These are phyloP conservation scores for Turnix velox DNA, from an alignment of 2,113 vertebrate genomes.

Conservation along the genomic window DNA sequence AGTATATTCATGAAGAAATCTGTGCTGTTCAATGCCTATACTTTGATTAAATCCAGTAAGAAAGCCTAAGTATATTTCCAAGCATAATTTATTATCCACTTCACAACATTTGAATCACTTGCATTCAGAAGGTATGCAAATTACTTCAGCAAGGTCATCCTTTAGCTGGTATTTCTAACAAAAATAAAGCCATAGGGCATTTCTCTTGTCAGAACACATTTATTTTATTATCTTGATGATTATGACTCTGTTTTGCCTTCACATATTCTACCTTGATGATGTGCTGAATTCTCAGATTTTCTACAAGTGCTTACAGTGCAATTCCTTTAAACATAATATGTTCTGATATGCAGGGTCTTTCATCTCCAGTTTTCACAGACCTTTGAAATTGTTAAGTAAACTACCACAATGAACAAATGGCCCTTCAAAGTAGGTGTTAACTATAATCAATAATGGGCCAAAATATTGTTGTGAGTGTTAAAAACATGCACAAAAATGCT, in stretches of 20 bases:
- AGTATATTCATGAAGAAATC: not conserved
- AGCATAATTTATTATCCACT: not conserved
- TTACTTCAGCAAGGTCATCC: not conserved
- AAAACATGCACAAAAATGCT: not conserved
- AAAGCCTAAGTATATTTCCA: not conserved
- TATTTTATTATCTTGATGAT: not conserved
- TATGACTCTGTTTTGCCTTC: not conserved
- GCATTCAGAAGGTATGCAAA: not conserved
- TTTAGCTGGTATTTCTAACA: constrained; percentile 1
- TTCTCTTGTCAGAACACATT: not conserved
- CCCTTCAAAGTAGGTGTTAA: not conserved
- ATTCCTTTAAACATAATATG: not conserved
- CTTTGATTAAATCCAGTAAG: not conserved
- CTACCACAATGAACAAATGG: not conserved
- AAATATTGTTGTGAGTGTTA: not conserved
- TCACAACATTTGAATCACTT: not conserved
- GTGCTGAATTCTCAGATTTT: not conserved
- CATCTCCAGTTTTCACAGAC: not conserved
- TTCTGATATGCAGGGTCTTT: not conserved
- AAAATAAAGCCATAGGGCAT: not conserved
- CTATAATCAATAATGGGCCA: not conserved
- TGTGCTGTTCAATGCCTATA: not conserved
- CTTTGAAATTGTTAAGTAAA: not conserved
- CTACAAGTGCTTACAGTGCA: not conserved
- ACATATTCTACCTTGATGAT: not conserved